Conservation (phyloP, 2,113 vertebrate species). For the Pica pica region DNA sequence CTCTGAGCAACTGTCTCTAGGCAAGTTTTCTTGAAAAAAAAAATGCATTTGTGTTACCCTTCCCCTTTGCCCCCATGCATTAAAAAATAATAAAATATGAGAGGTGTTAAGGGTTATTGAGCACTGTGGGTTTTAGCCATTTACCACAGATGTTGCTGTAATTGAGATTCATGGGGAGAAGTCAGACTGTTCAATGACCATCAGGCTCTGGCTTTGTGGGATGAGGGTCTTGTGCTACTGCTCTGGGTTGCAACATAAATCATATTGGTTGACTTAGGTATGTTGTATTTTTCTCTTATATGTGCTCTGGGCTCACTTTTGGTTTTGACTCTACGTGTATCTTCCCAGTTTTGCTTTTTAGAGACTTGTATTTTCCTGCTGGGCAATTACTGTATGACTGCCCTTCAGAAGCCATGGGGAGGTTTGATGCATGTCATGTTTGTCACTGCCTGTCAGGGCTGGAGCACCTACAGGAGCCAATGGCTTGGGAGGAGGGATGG, state of each 20-base stretch:
- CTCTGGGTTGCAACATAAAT: conserved; percentile 31
- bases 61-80: background rate
- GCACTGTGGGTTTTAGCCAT: background rate
- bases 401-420: background rate
- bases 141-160: conserved; percentile 48
- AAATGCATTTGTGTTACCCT: background rate
- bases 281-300: background rate
- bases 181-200: conserved; percentile 7
- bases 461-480: background rate
- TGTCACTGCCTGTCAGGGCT: background rate
- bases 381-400: background rate
- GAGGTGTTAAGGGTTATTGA: background rate
- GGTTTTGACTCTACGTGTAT: background rate
- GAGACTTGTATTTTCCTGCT: background rate
- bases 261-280: background rate
- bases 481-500: background rate
- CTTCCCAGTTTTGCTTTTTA: background rate
- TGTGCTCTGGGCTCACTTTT: background rate
- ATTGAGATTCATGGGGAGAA: conserved; percentile 46
- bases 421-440: background rate
- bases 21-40: background rate
- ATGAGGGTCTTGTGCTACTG: background rate
- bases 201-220: background rate
- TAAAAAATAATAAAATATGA: background rate
- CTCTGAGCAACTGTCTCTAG: background rate